Evolutionary conservation across 2,797 vertebrate genomes (phyloP).

Genomic region (Lagorchestes hirsutus): DNA sequence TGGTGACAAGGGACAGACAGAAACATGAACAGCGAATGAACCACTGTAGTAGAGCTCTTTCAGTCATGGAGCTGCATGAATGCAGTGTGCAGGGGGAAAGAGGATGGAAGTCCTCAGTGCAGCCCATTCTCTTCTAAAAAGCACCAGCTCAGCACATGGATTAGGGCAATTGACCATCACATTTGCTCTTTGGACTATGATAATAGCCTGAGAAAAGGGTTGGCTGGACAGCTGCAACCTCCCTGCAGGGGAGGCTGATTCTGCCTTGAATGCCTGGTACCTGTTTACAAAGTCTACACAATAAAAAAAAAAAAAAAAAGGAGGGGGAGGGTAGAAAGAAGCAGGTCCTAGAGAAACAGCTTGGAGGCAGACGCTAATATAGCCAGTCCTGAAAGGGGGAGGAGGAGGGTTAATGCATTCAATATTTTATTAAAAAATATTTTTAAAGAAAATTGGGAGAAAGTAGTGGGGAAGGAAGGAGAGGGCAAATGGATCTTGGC

Average conservation of each 20-base stretch:
- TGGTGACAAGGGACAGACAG: neutral
- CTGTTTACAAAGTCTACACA: neutral
- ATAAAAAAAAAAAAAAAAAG: neutral
- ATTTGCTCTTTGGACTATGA: neutral
- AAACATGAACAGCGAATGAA: neutral
- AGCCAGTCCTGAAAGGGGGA: neutral
- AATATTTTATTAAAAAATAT: neutral
- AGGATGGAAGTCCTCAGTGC: neutral
- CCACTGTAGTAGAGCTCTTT: neutral
- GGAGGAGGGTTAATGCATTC: neutral
- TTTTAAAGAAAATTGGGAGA: neutral
- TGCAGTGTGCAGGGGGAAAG: neutral
- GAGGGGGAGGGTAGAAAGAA: neutral
- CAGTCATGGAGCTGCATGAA: neutral
- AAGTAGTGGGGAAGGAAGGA: fast-evolving
- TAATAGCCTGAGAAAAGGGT: neutral
- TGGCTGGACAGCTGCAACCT: neutral
- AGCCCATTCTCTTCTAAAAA: conserved; percentile 12
- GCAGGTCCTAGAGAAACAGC: neutral
- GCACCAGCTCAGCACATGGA: neutral
- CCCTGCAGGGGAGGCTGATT: neutral
- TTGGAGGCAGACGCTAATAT: neutral
- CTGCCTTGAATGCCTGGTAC: neutral
- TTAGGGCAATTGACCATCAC: conserved; percentile 6
- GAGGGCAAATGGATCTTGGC: neutral